These are phyloP conservation scores for Ormyrus labotus DNA, from an alignment of 2,888 invertebrate species.

Conservation along the genomic window DNA sequence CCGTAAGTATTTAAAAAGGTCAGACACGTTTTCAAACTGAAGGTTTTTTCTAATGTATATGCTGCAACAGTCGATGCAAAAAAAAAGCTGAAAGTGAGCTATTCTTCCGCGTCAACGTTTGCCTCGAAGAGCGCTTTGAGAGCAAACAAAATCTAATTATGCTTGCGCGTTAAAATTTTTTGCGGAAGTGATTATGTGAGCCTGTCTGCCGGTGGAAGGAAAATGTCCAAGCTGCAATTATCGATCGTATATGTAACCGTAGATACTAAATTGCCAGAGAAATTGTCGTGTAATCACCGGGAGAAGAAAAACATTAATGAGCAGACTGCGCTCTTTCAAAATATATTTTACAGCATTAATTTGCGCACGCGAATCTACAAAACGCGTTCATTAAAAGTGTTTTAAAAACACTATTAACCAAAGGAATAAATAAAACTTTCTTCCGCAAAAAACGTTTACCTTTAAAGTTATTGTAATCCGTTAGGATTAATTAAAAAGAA, in stretches of 20 bases:
- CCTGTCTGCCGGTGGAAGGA: background rate
- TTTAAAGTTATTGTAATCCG: too few species aligned
- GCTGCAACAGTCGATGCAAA: background rate
- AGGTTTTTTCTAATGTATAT: background rate
- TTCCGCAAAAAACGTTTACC: too few species aligned
- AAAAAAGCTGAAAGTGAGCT: constrained; percentile 8
- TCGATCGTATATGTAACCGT: constrained; percentile 11
- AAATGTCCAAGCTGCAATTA: constrained; percentile 37
- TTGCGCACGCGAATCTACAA: too few species aligned
- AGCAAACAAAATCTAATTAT: constrained; percentile 49
- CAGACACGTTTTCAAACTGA: too few species aligned
- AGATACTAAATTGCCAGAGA: constrained; percentile 10
- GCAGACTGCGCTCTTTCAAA: too few species aligned
- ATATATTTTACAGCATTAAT: too few species aligned
- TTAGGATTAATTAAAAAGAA: too few species aligned
- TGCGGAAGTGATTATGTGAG: constrained; percentile 44
- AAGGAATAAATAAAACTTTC: too few species aligned
- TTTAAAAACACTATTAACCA: too few species aligned
- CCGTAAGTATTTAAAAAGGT: too few species aligned
- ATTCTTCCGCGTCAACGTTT: constrained; percentile 19
- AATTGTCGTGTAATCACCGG: constrained; percentile 7
- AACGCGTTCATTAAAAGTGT: too few species aligned
- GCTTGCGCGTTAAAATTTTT: constrained; percentile 21
- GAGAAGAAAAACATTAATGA: too few species aligned
- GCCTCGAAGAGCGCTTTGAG: background rate